Base-by-base conservation (phyloP, 2,797 vertebrate genomes). In the Pseudotriccus pelzelni region DNA sequence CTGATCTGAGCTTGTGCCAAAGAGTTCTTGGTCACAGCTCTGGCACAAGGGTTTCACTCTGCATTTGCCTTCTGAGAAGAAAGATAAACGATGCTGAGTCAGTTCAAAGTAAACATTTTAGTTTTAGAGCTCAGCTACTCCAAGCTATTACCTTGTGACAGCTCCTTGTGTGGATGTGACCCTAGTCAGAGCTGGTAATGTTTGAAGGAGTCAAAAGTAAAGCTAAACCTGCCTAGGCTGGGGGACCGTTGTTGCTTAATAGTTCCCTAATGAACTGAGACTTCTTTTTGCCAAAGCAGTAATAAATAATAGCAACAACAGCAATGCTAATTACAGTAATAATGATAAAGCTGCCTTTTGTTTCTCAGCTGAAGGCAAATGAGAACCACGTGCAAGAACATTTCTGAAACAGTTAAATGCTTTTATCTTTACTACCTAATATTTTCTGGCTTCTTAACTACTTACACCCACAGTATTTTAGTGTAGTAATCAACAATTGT, bases 201-300 rank as follows among this genome's bases (percentile, higher is more conserved):
- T 93, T n/a, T 94, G 93, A 96, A 90, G 73, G 89, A 92, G 74
- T 53, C 94, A 90, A 96, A 95, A 97, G 87, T 59, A 37, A 97
- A 96, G 84, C 58, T 90, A 95, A 83, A 44, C 78, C 66, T 91
- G 39, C 64, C 15, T 52, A 36, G 70, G 55, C 63, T 34, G n/a
- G 47, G 25, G 41, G 37, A 83, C 37, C 52, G 68, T 78, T 27
- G 72, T 76, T 24, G 2, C 87, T 96, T 95, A 78, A 94, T 96
- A 84, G 53, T 73, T 94, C 80, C 32, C 10, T 60, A 74, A 67
- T 18, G 12, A 97, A 95, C 67, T 81, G 59, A 94, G 86, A 52
- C 90, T 95, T 96, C 77, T 92, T 80, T 96, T 86, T 89, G 55
- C 84, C 91, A 93, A 72, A 83, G n/a, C 19, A n/a, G 6, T 44